A percentile compares a stretch with the other conserved stretches of the same genome.
Evolutionary conservation across 2,797 vertebrate genomes (phyloP).

Genomic region (Spinibarbus caldwelli): DNA sequence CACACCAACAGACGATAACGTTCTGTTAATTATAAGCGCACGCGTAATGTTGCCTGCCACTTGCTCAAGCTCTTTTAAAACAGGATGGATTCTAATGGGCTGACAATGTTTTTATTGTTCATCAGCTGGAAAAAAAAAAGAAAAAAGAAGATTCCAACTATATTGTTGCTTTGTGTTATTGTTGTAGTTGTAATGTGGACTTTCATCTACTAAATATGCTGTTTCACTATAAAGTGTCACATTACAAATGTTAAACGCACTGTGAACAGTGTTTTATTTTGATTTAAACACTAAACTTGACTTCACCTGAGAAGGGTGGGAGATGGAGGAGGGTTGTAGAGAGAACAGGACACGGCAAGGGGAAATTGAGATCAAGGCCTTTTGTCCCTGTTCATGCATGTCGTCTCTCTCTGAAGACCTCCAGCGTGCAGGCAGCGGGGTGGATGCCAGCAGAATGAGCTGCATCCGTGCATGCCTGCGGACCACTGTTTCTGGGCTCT

Average conservation of each 20-base stretch:
- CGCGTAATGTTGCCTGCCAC: no score
- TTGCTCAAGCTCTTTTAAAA: no score
- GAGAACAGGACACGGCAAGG: background rate
- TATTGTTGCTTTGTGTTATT: background rate
- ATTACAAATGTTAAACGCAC: background rate
- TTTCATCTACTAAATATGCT: background rate
- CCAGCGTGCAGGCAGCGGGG: background rate
- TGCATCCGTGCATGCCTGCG: conserved; percentile 36
- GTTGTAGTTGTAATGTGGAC: background rate
- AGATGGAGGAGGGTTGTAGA: background rate
- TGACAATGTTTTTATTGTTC: no score
- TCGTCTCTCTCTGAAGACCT: conserved; percentile 30
- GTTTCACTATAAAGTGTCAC: conserved; percentile 63
- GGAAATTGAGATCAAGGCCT: conserved; percentile 21
- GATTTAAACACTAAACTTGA: conserved; percentile 65
- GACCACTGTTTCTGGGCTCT: conserved; percentile 62
- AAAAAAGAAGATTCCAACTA: background rate
- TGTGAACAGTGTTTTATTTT: background rate
- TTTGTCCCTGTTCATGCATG: conserved; percentile 19
- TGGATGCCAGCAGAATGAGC: conserved; percentile 24
- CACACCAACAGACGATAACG: no score
- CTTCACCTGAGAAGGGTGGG: conserved; percentile 58
- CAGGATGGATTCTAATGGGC: no score
- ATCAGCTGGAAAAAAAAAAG: background rate
- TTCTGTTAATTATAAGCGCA: no score